Evolutionary conservation across 2,888 invertebrate genomes (phyloP).

Genomic region (Agrotis clavis): DNA sequence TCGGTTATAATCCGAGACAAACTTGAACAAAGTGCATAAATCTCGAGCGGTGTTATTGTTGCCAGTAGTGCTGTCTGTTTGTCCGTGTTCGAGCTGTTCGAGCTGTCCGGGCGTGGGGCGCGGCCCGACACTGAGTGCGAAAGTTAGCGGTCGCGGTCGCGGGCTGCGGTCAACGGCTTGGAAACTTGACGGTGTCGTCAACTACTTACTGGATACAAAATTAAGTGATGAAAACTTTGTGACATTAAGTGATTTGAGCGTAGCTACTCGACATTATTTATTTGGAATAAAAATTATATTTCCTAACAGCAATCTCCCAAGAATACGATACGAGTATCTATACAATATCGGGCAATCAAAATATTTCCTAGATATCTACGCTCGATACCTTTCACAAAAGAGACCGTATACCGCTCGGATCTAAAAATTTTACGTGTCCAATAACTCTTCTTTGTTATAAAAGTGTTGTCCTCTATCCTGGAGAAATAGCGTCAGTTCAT

Average conservation of each 20-base stretch:
- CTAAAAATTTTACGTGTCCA: conserved; percentile 32
- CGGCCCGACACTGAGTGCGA: conserved; percentile 8
- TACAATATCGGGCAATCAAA: neutral
- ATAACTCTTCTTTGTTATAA: conserved; percentile 51
- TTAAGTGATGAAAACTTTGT: conserved; percentile 7
- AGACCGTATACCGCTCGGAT: neutral
- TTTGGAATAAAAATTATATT: neutral
- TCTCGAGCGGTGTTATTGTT: conserved; percentile 49
- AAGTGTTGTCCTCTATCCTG: conserved; percentile 28
- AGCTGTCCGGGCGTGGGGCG: conserved; percentile 3
- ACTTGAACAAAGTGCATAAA: conserved; percentile 58
- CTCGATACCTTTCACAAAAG: conserved; percentile 21
- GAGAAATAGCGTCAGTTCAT: conserved; percentile 52
- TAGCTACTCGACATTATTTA: neutral
- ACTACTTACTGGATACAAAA: conserved; percentile 2
- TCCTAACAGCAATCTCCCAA: conserved; percentile 14
- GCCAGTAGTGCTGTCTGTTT: conserved; percentile 28
- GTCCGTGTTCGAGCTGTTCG: conserved; percentile 18
- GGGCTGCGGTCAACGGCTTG: conserved; percentile 22
- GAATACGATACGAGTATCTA: conserved; percentile 17
- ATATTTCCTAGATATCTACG: conserved; percentile 8
- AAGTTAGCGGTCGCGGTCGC: conserved; percentile 14
- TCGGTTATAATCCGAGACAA: conserved; percentile 31
- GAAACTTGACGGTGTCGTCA: neutral
- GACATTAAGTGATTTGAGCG: neutral